phyloP scores from a whole-genome alignment of 1,140 invertebrate genomes.

The Metaphire vulgaris region DNA sequence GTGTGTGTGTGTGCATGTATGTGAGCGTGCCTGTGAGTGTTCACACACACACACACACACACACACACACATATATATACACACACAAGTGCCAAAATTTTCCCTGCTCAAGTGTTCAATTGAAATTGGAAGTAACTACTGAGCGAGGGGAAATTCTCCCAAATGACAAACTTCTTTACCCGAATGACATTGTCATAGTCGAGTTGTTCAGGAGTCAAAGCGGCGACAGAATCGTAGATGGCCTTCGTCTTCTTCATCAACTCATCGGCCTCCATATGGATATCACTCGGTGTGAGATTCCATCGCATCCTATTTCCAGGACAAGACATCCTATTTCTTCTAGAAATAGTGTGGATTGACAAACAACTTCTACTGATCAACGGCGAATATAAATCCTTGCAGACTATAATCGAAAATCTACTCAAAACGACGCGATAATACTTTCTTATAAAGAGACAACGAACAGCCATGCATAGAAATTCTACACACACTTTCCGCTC shows the following conservation, averaged over 20 bases:
- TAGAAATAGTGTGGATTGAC: no score
- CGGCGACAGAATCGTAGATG: slow-evolving; percentile 48
- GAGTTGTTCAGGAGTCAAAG: slow-evolving; percentile 42
- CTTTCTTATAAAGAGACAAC: no score
- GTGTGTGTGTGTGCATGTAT: neutral
- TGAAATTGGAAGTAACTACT: neutral
- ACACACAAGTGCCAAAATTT: neutral
- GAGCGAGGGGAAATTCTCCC: neutral
- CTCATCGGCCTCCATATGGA: slow-evolving; percentile 40
- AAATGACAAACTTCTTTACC: slow-evolving; percentile 38
- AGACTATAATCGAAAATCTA: no score
- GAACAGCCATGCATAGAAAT: no score
- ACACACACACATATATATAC: no score
- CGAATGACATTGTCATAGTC: slow-evolving; percentile 51
- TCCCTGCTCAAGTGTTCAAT: neutral
- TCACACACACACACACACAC: no score
- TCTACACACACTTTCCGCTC: no score
- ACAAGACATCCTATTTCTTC: slow-evolving; percentile 28
- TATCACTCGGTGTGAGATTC: slow-evolving; percentile 43
- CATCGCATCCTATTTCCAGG: slow-evolving; percentile 34
- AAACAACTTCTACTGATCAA: no score
- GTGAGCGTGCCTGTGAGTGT: neutral
- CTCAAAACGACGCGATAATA: no score
- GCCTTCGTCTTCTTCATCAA: slow-evolving; percentile 44
- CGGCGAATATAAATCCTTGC: no score